Conservation (phyloP, 2,797 vertebrate species). For the Gorsachius magnificus region DNA sequence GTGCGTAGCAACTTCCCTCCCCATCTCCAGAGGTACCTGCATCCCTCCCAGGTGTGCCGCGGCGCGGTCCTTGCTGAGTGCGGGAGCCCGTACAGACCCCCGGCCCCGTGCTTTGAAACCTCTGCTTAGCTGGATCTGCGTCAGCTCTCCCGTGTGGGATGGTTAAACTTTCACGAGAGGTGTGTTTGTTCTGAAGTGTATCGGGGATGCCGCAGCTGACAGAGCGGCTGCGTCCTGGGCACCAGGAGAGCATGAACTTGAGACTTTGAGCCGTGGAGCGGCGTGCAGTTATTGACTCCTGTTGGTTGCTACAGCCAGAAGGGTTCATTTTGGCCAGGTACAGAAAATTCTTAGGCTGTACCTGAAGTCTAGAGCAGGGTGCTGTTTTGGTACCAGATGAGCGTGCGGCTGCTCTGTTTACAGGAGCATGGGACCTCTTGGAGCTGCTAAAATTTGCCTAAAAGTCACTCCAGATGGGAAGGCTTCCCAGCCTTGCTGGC, state of each 20-base stretch:
- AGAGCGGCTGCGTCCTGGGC: neutral
- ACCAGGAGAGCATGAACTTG: neutral
- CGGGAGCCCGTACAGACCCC: neutral
- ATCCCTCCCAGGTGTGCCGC: rapidly evolving
- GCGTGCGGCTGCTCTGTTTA: neutral
- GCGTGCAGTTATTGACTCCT: neutral
- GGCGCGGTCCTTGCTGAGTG: rapidly evolving
- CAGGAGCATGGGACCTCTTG: neutral
- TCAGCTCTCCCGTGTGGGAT: neutral
- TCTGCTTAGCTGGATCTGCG: neutral
- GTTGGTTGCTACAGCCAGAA: neutral
- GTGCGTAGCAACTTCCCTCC: neutral
- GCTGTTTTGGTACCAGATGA: neutral
- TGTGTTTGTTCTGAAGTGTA: neutral
- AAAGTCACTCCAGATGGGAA: neutral
- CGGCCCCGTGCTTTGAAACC: rapidly evolving
- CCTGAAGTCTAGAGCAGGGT: neutral
- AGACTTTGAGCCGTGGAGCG: neutral
- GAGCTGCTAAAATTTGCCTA: neutral
- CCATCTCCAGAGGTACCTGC: rapidly evolving
- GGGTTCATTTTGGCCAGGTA: constrained; percentile 6
- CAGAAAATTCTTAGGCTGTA: neutral
- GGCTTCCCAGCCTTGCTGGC: neutral
- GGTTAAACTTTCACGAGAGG: neutral
- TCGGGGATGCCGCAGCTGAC: neutral